phyloP scores from a whole-genome alignment of 2,888 invertebrate species.

The Chesias legatella region DNA sequence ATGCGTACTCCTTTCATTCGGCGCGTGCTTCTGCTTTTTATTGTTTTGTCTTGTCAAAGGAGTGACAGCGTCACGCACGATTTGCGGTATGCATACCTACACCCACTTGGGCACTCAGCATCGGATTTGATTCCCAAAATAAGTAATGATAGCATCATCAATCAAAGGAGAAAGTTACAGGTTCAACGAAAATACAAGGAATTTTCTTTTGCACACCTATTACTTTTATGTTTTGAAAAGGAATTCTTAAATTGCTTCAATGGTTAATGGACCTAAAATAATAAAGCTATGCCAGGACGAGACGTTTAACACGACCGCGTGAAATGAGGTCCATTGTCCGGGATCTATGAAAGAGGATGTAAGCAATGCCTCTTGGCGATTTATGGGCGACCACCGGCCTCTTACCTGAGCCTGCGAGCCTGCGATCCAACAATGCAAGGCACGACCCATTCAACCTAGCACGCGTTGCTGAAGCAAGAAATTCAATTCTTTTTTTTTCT shows the following conservation, averaged over 20 bases:
- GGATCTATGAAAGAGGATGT: slow-evolving; percentile 34
- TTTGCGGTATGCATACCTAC: too few species aligned
- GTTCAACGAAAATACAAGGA: too few species aligned
- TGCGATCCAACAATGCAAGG: slow-evolving; percentile 43
- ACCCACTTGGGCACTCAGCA: slow-evolving; percentile 19
- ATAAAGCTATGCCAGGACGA: slow-evolving; percentile 8
- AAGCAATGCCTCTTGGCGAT: slow-evolving; percentile 36
- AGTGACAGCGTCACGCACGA: too few species aligned
- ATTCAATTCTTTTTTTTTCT: neutral
- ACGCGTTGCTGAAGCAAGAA: slow-evolving; percentile 29
- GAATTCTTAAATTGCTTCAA: too few species aligned
- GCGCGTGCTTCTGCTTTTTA: too few species aligned
- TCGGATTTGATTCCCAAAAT: slow-evolving; percentile 19
- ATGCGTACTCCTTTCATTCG: too few species aligned
- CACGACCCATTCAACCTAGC: slow-evolving; percentile 51
- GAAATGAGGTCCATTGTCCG: slow-evolving; percentile 47
- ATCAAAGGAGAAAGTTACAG: too few species aligned
- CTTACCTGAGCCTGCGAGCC: slow-evolving; percentile 57
- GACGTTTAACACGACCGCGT: slow-evolving; percentile 47
- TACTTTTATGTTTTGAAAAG: too few species aligned
- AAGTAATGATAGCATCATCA: too few species aligned
- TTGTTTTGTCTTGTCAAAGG: too few species aligned
- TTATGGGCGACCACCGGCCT: slow-evolving; percentile 47
- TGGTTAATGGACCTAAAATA: too few species aligned
- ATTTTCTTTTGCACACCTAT: too few species aligned